phyloP scores from a whole-genome alignment of 2,888 invertebrate species.

The Molorchus minor region DNA sequence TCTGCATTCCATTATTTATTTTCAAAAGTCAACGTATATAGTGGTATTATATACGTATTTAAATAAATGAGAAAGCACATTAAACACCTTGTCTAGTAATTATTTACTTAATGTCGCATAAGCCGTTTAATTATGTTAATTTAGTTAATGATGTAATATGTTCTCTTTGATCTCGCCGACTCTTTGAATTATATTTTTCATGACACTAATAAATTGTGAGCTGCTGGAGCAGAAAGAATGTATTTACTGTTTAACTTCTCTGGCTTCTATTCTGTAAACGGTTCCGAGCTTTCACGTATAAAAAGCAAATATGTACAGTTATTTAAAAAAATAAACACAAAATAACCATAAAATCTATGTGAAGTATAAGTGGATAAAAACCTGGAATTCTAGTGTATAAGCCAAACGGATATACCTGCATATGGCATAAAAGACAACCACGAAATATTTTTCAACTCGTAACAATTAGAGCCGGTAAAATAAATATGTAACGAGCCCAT shows the following conservation, averaged over 20 bases:
- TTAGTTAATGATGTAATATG: conserved; percentile 1
- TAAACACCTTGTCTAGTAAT: conserved; percentile 1
- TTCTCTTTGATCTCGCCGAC: neutral
- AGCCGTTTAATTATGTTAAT: neutral
- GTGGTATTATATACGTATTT: neutral
- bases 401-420: no score
- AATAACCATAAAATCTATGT: no score
- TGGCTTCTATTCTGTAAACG: neutral
- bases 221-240: neutral
- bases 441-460: no score
- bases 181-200: neutral
- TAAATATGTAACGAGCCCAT: no score
- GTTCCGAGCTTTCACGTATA: no score
- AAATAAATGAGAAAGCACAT: conserved; percentile 1
- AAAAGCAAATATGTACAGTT: no score
- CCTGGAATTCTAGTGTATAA: no score
- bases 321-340: no score
- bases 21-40: neutral
- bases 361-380: no score
- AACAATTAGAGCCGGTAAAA: no score
- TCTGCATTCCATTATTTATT: no score
- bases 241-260: neutral
- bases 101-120: conserved; percentile 2
- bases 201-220: neutral
- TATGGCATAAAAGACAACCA: no score